A percentile compares a stretch with the other conserved stretches of the same genome.
Evolutionary conservation across 2,113 vertebrate genomes (phyloP).

Genomic region (Cebus imitator): DNA sequence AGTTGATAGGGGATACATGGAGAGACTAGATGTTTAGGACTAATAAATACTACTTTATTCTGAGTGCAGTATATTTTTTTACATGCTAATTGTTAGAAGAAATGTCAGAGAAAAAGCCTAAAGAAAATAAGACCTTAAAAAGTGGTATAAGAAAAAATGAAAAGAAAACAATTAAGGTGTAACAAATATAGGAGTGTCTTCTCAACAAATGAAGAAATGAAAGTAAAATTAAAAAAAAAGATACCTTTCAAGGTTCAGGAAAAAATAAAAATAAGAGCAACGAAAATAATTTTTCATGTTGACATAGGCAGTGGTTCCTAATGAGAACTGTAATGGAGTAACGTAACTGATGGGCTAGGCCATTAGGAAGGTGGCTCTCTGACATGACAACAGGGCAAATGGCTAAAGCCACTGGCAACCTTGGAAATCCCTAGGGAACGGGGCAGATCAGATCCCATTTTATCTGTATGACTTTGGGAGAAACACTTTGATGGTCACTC

Average conservation of each 20-base stretch:
- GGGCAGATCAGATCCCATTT: too few species aligned
- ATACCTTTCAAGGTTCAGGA: neutral
- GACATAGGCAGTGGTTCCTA: neutral
- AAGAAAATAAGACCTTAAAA: neutral
- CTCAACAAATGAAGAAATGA: neutral
- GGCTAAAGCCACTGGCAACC: neutral
- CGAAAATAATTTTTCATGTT: neutral
- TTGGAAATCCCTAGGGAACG: neutral
- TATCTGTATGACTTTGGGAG: neutral
- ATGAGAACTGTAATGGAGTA: neutral
- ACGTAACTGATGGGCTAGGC: neutral
- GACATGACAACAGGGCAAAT: neutral
- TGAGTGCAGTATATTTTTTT: neutral
- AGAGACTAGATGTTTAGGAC: neutral
- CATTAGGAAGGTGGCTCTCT: neutral
- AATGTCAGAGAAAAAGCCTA: neutral
- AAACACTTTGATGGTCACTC: neutral
- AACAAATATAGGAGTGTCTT: neutral
- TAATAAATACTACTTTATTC: neutral
- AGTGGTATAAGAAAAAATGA: neutral
- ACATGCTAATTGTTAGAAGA: neutral
- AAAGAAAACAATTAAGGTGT: neutral
- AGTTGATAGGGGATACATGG: neutral
- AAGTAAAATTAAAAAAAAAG: neutral
- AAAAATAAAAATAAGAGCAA: neutral